Percentiles rank a stretch among this genome's conserved stretches.
Conservation (phyloP, 2,113 vertebrate genomes). For the Chaetops frenatus region DNA sequence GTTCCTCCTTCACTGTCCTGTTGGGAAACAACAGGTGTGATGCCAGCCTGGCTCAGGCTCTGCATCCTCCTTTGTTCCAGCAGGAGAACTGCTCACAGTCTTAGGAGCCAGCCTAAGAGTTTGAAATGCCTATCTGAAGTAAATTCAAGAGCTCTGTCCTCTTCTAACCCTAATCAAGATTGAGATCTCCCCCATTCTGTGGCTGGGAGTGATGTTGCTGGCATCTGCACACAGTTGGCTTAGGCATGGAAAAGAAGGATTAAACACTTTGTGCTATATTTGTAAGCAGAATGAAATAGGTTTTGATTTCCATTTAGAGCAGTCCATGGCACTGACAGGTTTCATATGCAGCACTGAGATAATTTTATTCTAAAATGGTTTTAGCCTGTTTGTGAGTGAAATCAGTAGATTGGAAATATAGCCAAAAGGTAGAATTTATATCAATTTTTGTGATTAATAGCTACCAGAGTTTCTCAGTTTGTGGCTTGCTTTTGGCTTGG, state of each 20-base stretch:
- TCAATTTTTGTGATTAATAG: background rate
- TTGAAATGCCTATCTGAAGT: background rate
- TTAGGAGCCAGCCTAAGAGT: background rate
- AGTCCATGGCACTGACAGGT: background rate
- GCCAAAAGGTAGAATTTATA: background rate
- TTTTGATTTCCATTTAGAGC: slow-evolving; percentile 33
- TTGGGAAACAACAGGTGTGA: background rate
- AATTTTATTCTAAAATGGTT: background rate
- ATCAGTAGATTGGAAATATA: background rate
- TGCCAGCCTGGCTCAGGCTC: background rate
- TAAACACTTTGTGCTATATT: slow-evolving; percentile 44
- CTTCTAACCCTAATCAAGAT: background rate
- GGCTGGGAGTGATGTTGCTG: background rate
- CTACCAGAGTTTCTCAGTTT: background rate
- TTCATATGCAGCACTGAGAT: background rate
- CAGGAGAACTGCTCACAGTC: background rate
- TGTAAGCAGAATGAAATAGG: slow-evolving; percentile 29
- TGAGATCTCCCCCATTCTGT: background rate
- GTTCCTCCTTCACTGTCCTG: background rate
- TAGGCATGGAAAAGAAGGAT: slow-evolving; percentile 42
- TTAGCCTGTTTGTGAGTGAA: background rate
- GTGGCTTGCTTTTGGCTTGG: background rate
- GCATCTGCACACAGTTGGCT: background rate
- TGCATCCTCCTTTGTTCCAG: background rate
- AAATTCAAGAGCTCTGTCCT: background rate